Evolutionary conservation across 2,797 vertebrate species (phyloP).

Genomic region (Gallinago stenura): DNA sequence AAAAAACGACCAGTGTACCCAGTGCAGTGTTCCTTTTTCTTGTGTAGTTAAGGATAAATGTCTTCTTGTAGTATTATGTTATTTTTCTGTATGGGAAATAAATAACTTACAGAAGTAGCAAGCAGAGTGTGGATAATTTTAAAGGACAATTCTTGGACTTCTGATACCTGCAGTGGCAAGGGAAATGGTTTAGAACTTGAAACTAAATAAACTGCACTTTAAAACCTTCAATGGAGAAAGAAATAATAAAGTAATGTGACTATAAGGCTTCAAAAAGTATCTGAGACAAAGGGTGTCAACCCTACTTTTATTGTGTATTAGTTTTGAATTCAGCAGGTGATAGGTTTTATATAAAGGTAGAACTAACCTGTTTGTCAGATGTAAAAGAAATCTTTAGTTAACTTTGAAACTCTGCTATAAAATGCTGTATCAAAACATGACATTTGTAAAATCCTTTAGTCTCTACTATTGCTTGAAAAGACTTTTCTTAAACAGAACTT

Average conservation of each 20-base stretch:
- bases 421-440: not conserved
- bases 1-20: not conserved
- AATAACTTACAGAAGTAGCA: not conserved
- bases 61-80: not conserved
- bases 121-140: not conserved
- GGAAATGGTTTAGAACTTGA: not conserved
- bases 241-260: not conserved
- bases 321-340: not conserved
- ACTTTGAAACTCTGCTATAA: not conserved
- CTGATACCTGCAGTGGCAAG: not conserved
- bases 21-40: not conserved
- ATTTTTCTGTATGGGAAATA: not conserved
- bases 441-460: not conserved
- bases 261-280: not conserved
- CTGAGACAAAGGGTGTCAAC: not conserved
- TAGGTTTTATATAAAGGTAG: not conserved
- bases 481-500: not conserved
- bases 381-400: not conserved
- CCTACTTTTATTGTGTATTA: not conserved
- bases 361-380: not conserved
- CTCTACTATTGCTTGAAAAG: not conserved
- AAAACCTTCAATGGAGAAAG: not conserved
- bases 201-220: not conserved
- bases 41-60: not conserved
- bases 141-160: not conserved